These are phyloP conservation scores for Cydia amplana DNA, from an alignment of 1,140 invertebrate species.

Conservation along the genomic window DNA sequence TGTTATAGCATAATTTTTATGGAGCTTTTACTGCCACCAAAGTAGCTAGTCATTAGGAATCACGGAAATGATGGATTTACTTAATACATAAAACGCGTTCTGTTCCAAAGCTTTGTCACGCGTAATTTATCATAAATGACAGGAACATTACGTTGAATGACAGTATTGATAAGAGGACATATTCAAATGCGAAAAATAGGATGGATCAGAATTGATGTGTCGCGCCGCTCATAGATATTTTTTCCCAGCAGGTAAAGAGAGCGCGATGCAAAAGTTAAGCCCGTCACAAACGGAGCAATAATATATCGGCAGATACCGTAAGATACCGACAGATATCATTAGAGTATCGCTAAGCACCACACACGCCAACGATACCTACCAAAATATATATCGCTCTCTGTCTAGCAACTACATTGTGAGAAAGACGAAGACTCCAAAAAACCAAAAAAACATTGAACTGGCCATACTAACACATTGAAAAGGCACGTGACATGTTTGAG, in stretches of 20 bases:
- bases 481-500: neutral
- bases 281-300: no score
- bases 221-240: no score
- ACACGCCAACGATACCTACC: no score
- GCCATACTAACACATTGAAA: neutral
- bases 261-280: no score
- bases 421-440: no score
- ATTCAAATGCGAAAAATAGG: neutral
- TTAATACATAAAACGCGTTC: constrained; percentile 32
- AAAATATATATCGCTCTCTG: no score
- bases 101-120: constrained; percentile 13
- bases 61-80: constrained; percentile 42
- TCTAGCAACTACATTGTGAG: no score
- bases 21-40: constrained; percentile 47
- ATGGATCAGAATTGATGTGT: neutral
- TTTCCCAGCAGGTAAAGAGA: no score
- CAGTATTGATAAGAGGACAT: neutral
- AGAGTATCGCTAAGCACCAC: no score
- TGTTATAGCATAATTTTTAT: constrained; percentile 50
- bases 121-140: constrained; percentile 27
- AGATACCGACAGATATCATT: no score
- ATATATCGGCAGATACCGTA: no score
- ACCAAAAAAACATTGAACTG: no score
- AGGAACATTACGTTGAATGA: constrained; percentile 13
- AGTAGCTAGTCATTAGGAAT: constrained; percentile 46